Conservation (phyloP, 2,797 vertebrate species). For the Rhyacichthys aspro region DNA sequence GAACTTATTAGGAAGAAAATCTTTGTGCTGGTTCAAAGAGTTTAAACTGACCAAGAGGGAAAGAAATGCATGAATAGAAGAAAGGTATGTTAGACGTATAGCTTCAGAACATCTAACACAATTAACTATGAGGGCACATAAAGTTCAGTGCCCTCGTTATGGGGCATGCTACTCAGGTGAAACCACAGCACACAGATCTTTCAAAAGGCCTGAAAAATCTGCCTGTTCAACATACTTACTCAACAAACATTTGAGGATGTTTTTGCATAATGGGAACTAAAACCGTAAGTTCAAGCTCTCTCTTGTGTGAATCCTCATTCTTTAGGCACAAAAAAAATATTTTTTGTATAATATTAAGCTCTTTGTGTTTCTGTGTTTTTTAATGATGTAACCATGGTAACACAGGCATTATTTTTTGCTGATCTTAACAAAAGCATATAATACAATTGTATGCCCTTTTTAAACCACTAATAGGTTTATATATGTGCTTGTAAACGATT, state of each 20-base stretch:
- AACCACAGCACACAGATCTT: neutral
- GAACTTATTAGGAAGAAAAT: neutral
- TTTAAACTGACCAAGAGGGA: slow-evolving; percentile 1
- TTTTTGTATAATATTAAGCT: no score
- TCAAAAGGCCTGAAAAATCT: neutral
- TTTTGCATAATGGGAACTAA: no score
- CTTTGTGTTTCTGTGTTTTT: slow-evolving; percentile 7
- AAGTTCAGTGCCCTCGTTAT: slow-evolving; percentile 6
- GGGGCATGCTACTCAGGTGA: neutral
- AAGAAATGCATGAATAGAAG: neutral
- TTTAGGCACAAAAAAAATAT: neutral
- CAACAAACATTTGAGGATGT: no score
- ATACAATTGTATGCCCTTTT: neutral
- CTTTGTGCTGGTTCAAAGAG: slow-evolving; percentile 6
- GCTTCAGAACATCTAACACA: slow-evolving; percentile 4
- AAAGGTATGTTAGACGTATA: neutral
- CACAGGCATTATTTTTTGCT: no score
- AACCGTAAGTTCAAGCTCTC: neutral
- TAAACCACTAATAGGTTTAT: neutral
- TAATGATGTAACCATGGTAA: neutral
- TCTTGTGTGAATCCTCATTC: neutral
- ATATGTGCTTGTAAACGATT: slow-evolving; percentile 11
- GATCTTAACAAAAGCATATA: rapidly evolving
- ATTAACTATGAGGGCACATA: neutral
- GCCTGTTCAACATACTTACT: no score